phyloP scores from a whole-genome alignment of 2,113 vertebrate genomes.

The Tachysurus vachellii region DNA sequence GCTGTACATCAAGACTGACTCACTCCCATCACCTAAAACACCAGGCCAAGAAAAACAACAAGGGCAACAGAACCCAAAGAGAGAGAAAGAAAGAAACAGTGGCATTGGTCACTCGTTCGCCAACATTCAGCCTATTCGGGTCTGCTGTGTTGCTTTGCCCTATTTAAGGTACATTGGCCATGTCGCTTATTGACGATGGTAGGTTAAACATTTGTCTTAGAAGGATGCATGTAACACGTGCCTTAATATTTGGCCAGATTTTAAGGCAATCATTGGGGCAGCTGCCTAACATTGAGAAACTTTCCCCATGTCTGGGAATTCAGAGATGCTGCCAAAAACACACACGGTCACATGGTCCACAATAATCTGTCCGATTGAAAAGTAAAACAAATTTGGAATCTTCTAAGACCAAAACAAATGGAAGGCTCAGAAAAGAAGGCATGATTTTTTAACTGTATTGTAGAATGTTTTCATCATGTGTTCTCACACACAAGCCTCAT shows the following conservation, averaged over 20 bases:
- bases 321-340: not conserved
- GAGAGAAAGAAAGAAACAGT: not conserved
- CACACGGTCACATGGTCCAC: too few species aligned
- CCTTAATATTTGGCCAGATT: not conserved
- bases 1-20: constrained; percentile 43
- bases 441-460: not conserved
- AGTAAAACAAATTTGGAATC: not conserved
- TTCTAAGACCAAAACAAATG: not conserved
- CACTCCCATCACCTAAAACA: constrained; percentile 48
- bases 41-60: constrained; percentile 36
- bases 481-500: not conserved
- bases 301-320: not conserved
- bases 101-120: not conserved
- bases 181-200: not conserved
- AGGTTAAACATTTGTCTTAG: not conserved
- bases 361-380: not conserved
- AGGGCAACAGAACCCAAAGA: not conserved
- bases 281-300: not conserved
- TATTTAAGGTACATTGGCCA: not conserved
- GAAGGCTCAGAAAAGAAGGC: not conserved
- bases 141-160: not conserved
- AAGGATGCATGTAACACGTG: too few species aligned
- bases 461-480: not conserved
- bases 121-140: not conserved
- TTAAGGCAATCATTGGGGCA: not conserved